Evolutionary conservation across 1,140 invertebrate genomes (phyloP), one percentile per base, ranked within the genome.

Genomic region (Lucilia sericata): DNA sequence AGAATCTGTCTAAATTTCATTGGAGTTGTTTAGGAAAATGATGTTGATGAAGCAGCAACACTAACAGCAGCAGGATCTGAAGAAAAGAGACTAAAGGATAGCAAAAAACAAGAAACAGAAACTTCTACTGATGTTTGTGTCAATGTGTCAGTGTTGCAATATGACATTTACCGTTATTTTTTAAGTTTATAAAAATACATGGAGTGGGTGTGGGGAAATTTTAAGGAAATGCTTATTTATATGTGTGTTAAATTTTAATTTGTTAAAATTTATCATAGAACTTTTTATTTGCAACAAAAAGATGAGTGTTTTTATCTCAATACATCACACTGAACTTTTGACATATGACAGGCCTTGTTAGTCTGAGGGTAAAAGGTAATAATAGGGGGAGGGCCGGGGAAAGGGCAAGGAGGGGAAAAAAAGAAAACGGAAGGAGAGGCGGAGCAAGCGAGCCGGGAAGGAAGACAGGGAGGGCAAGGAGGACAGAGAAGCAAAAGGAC

Each of bases 121-220:
- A 78, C 75, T 78, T 78, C 75, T 47, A 78, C 75, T 78, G 75
- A 78, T 47, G 75, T 78, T 78, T 47, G 25, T 78, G 75, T 78
- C 75, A 78, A 78, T 78, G 75, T 78, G 75, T 78, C 75, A 47
- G 34, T 78, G 34, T 78, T 47, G 75, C 75, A 47, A 47, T 47
- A 78, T 78, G 75, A 47, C 34, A 78, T 78, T 42, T 78, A 47
- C 75, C 42, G 42, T 78, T 78, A 78, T n/a, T 47, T 78, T 10
- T 17, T 78, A 42, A 42, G 21, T 21, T 21, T 25, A n/a, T 70
- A n/a, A 3, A 60, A 60, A n/a, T 7, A n/a, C n/a, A n/a, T n/a
- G 5, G 14, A n/a, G 55, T 2, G 14, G 55, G 14, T 70, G 65
- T 21, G 21, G n/a, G 21, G 7, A 21, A 21, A 25, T 70, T 21